Base-by-base conservation (phyloP, 30 jellyfish, hydroid and myxozoan genomes). In the Clytia hemisphaerica region DNA sequence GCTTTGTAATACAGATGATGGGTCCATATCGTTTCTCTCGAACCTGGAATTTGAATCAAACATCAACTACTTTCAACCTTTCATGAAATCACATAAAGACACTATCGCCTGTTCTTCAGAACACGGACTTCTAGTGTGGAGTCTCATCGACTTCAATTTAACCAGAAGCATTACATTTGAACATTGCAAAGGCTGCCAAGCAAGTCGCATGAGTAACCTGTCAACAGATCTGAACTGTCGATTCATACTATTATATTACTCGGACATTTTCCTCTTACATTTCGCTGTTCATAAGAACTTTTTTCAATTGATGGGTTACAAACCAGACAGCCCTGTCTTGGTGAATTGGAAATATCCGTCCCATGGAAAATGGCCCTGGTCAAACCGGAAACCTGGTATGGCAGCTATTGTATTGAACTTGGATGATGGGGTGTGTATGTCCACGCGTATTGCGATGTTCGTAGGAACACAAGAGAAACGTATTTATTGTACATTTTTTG, bases 301-400 rank as follows among this genome's bases (percentile, higher is more conserved):
- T 34, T 69, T 69, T 45, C 81, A 69, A 33, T 29, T 69, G 78
- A 32, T 30, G 2, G 81, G 78, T 26, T 51, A 33, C 22, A 22
- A 25, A 29, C 54, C 18, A 15, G 49, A 69, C 51, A 30, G 33
- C 45, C 37, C 1, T 18, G 36, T 69, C 28, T 35, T 45, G 49
- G 53, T 69, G 7, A 27, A 37, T 50, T 69, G 81, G 81, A 69
- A 69, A 2, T 69, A 45, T 69, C 81, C 81, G 21, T 69, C 81
- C 7, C 76, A 69, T 50, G 81, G 49, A 30, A 69, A 69, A 69
- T 69, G 81, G 81, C 81, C 81, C 26, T 69, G 81, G 81, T 69
- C 81, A 14, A 75, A 69, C 54, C 81, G 81, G 10, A 69, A 69
- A 69, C 81, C 81, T 14, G 81, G 81, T n/a, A 24, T 69, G 7